Evolutionary conservation across 2,888 invertebrate species (phyloP).

Genomic region (Brassicogethes aeneus): DNA sequence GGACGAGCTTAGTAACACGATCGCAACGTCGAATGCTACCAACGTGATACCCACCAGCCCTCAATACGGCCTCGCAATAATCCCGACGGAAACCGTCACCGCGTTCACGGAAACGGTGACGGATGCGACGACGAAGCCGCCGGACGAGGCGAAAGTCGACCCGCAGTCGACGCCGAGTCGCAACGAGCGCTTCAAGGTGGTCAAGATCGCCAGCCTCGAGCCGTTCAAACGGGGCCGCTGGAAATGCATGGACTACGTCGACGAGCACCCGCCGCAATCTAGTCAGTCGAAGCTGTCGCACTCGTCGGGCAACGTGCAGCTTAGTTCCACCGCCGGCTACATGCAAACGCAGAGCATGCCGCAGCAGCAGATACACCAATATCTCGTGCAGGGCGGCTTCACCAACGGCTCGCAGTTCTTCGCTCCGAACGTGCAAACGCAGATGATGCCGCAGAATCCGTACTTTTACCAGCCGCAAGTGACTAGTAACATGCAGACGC

Average conservation of each 20-base stretch:
- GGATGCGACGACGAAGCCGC: constrained; percentile 31
- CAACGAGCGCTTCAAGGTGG: constrained; percentile 63
- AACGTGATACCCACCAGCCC: constrained; percentile 55
- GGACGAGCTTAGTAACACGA: constrained; percentile 19
- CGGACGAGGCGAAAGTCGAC: constrained; percentile 45
- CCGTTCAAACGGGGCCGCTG: constrained; percentile 67
- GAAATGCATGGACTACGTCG: constrained; percentile 70
- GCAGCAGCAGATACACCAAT: constrained; percentile 41
- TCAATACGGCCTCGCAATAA: constrained; percentile 55
- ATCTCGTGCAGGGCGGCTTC: constrained; percentile 37
- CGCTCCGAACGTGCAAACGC: constrained; percentile 30
- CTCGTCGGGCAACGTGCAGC: constrained; percentile 29
- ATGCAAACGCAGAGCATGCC: constrained; percentile 42
- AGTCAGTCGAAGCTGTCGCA: constrained; percentile 25
- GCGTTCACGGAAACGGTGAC: constrained; percentile 17
- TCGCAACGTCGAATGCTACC: constrained; percentile 28
- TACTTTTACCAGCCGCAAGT: constrained; percentile 40
- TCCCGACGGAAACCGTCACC: constrained; percentile 35
- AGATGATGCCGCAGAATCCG: constrained; percentile 36
- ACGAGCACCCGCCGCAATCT: constrained; percentile 46
- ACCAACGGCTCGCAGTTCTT: constrained; percentile 30
- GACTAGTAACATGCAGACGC: constrained; percentile 32
- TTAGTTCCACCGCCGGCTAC: constrained; percentile 22
- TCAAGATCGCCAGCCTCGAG: constrained; percentile 69
- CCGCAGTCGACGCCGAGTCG: constrained; percentile 46